Conservation (phyloP, 2,113 vertebrate genomes). For the Amia ocellicauda region DNA sequence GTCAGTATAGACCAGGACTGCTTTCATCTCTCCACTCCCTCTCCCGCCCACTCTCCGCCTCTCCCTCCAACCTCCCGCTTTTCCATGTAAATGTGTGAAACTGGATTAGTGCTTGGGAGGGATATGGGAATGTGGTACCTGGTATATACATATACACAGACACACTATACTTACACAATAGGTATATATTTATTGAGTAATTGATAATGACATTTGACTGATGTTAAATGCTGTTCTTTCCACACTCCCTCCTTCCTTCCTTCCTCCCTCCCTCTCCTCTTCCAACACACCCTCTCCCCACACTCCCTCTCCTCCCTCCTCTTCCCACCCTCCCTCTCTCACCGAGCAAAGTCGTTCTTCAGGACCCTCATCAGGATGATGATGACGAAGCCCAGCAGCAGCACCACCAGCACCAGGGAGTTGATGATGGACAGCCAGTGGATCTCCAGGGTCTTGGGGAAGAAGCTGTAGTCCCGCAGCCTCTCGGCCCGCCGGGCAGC, state of each 20-base stretch:
- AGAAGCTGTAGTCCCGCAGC: slow-evolving; percentile 77
- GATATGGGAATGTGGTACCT: no score
- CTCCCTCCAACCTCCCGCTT: background rate
- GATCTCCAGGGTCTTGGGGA: slow-evolving; percentile 87
- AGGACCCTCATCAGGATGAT: slow-evolving; percentile 92
- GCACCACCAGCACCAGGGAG: slow-evolving; percentile 87
- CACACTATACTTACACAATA: no score
- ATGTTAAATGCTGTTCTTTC: no score
- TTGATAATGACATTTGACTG: no score
- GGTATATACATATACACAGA: no score
- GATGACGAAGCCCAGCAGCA: slow-evolving; percentile 86
- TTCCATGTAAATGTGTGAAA: no score
- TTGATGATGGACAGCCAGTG: slow-evolving; percentile 93
- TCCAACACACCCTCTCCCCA: background rate
- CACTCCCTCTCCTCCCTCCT: background rate
- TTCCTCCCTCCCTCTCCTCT: background rate
- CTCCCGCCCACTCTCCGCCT: background rate
- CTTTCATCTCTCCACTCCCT: no score
- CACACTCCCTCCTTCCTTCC: background rate
- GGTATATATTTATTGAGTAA: no score
- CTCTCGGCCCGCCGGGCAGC: slow-evolving; percentile 69
- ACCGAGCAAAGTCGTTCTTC: slow-evolving; percentile 85
- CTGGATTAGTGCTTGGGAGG: no score
- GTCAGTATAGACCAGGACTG: background rate
- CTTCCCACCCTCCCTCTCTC: background rate